These are phyloP conservation scores for Orchestia grillus DNA, from an alignment of 1,140 invertebrate species.

Conservation along the genomic window DNA sequence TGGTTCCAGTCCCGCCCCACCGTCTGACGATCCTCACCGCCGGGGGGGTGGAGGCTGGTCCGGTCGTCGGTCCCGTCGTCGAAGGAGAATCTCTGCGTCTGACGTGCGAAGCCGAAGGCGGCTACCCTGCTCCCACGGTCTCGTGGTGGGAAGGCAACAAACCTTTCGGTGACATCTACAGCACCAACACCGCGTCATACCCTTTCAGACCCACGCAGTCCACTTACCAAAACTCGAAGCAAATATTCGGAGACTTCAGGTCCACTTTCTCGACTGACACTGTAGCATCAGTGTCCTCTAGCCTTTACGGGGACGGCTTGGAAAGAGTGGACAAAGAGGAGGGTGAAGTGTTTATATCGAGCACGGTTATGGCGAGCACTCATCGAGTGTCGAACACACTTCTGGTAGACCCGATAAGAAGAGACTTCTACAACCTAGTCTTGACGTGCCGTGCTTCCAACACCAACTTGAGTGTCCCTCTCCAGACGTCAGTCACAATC, in stretches of 20 bases:
- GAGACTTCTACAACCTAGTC: constrained; percentile 59
- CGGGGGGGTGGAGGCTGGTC: constrained; percentile 82
- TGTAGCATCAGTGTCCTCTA: background rate
- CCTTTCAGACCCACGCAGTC: constrained; percentile 36
- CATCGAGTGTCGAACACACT: constrained; percentile 60
- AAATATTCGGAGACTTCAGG: background rate
- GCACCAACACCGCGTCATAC: background rate
- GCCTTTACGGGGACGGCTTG: background rate
- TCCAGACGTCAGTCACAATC: constrained; percentile 70
- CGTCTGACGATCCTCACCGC: constrained; percentile 88
- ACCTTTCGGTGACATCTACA: constrained; percentile 56
- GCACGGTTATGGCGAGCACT: constrained; percentile 27
- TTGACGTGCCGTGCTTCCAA: constrained; percentile 75
- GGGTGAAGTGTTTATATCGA: constrained; percentile 29
- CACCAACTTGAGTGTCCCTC: constrained; percentile 84
- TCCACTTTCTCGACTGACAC: background rate
- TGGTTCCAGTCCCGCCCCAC: constrained; percentile 83
- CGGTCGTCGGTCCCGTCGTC: constrained; percentile 86
- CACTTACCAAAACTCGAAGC: background rate
- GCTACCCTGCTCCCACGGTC: constrained; percentile 83
- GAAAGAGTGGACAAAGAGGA: background rate
- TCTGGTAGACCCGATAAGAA: constrained; percentile 57
- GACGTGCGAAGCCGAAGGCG: constrained; percentile 85
- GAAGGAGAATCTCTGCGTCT: constrained; percentile 75
- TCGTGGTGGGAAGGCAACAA: constrained; percentile 76